Percentiles rank a stretch among this genome's conserved stretches.
Evolutionary conservation across 2,113 vertebrate genomes (phyloP).

Genomic region (Corvus moneduloides): DNA sequence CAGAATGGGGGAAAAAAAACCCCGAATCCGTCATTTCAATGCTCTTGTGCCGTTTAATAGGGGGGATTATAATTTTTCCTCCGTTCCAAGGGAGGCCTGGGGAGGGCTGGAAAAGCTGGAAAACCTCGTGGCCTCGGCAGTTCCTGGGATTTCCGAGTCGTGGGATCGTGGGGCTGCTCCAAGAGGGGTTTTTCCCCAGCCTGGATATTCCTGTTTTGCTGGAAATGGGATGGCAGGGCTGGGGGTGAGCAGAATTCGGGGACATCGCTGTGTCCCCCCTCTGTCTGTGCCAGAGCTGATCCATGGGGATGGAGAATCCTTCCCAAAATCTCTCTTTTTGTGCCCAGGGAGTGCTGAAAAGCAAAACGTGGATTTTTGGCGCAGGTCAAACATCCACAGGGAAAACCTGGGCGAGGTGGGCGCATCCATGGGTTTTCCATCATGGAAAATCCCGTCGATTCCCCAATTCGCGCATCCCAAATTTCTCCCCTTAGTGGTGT

Average conservation of each 20-base stretch:
- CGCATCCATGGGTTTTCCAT: rapidly evolving
- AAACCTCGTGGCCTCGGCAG: rapidly evolving
- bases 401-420: not conserved
- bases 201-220: not conserved
- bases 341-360: rapidly evolving
- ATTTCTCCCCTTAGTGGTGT: not conserved
- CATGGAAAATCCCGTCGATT: rapidly evolving
- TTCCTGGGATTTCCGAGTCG: not conserved
- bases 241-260: not conserved
- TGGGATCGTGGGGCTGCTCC: rapidly evolving
- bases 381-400: rapidly evolving
- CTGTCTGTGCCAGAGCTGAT: rapidly evolving
- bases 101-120: not conserved
- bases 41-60: rapidly evolving
- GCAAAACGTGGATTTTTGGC: not conserved
- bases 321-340: rapidly evolving
- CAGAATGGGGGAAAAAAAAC: not conserved
- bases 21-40: not conserved
- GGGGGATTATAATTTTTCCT: not conserved
- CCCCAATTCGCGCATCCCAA: not conserved
- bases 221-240: not conserved
- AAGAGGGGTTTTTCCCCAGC: not conserved
- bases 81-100: rapidly evolving
- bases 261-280: not conserved
- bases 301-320: not conserved